Conservation (phyloP, 1,140 invertebrate genomes). For the Vanessa tameamea region DNA sequence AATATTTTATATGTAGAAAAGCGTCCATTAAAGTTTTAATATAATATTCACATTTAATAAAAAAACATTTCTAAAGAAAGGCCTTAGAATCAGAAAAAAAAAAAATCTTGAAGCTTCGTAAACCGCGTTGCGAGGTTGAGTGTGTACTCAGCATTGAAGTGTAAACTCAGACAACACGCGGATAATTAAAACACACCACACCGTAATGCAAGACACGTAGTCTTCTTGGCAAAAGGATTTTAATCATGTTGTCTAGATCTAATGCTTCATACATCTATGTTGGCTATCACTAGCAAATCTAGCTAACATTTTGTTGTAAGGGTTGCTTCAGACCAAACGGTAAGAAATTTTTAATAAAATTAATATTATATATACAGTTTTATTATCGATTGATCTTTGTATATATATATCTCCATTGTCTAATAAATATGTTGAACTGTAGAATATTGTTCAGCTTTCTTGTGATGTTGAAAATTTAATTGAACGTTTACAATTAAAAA, state of each 20-base stretch:
- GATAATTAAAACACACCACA: slow-evolving; percentile 35
- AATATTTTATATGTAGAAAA: too few relatives aligned
- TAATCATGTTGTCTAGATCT: slow-evolving; percentile 23
- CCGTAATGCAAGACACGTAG: slow-evolving; percentile 29
- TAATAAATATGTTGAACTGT: too few relatives aligned
- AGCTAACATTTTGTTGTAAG: not conserved
- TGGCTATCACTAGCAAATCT: slow-evolving; percentile 3
- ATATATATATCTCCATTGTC: too few relatives aligned
- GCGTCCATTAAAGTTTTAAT: too few relatives aligned
- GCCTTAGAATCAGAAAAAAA: not conserved
- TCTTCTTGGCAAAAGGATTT: slow-evolving; percentile 14
- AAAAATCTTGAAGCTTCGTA: slow-evolving; percentile 5
- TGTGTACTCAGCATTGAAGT: slow-evolving; percentile 31
- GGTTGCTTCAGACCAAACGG: too few relatives aligned
- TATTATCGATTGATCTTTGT: too few relatives aligned
- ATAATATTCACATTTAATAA: not conserved
- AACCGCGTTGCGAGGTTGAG: slow-evolving; percentile 11
- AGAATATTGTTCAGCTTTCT: too few relatives aligned
- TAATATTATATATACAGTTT: too few relatives aligned
- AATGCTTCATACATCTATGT: slow-evolving; percentile 5
- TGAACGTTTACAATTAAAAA: too few relatives aligned
- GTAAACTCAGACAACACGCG: slow-evolving; percentile 34
- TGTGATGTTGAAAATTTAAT: too few relatives aligned
- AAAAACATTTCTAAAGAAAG: not conserved
- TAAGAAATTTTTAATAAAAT: too few relatives aligned